Conservation (phyloP, 2,113 vertebrate genomes). For the Rissa tridactyla region DNA sequence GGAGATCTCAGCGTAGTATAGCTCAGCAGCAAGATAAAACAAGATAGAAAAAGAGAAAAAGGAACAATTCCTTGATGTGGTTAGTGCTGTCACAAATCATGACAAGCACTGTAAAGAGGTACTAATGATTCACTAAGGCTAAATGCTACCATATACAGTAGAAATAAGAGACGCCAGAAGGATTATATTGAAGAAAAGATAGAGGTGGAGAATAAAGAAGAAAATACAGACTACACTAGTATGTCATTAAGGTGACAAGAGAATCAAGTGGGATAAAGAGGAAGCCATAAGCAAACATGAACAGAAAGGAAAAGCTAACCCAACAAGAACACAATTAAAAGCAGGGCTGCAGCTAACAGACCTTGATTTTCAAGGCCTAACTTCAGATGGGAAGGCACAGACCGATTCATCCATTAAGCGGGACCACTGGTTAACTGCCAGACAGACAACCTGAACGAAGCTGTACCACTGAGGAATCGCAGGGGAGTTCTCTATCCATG, state of each 20-base stretch:
- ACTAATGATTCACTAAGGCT: neutral
- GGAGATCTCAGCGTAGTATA: neutral
- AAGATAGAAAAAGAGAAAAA: no score
- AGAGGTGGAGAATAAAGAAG: neutral
- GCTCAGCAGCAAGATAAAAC: neutral
- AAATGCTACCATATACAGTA: no score
- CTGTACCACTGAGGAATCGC: neutral
- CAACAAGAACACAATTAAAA: neutral
- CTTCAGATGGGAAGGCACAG: neutral
- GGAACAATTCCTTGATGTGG: neutral
- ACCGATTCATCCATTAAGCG: fast-evolving
- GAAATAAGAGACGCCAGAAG: neutral
- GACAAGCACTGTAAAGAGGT: neutral
- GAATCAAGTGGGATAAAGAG: neutral
- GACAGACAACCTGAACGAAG: neutral
- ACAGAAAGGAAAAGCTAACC: neutral
- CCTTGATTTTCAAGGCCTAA: neutral
- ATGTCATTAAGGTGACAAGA: neutral
- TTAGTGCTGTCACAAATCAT: neutral
- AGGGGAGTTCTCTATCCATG: fast-evolving
- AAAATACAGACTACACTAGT: neutral
- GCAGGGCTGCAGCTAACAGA: neutral
- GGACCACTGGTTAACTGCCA: neutral
- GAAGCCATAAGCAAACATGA: neutral
- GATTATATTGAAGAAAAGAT: neutral